A percentile compares a stretch with the other conserved stretches of the same genome.
Evolutionary conservation across 2,888 invertebrate species (phyloP).

Genomic region (Drosophila merina): DNA sequence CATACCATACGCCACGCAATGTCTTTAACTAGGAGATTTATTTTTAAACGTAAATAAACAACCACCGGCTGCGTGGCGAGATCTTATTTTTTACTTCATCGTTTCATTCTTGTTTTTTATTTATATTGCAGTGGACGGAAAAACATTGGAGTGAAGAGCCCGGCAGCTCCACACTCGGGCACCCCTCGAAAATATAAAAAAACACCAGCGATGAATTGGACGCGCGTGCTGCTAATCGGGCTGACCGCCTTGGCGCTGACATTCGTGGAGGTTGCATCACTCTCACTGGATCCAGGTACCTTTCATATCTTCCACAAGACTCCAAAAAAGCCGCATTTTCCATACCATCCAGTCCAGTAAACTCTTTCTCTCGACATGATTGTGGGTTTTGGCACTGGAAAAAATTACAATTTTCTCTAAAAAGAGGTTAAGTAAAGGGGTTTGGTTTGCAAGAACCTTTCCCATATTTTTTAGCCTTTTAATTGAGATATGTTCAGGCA

Average conservation of each 20-base stretch:
- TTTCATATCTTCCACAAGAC: conserved; percentile 13
- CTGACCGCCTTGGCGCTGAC: conserved; percentile 70
- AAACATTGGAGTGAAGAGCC: conserved; percentile 16
- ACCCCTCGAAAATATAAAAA: conserved; percentile 24
- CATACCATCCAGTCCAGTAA: background rate
- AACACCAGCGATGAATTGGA: conserved; percentile 77
- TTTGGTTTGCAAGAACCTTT: too few relatives aligned
- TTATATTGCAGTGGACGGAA: conserved; percentile 67
- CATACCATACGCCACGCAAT: conserved; percentile 35
- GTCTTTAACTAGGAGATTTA: conserved; percentile 63
- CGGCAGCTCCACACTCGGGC: conserved; percentile 28
- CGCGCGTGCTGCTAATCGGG: conserved; percentile 72
- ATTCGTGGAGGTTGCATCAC: conserved; percentile 79
- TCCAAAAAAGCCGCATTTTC: background rate
- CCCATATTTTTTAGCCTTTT: too few relatives aligned
- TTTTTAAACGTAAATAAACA: conserved; percentile 75
- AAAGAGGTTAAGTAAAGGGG: too few relatives aligned
- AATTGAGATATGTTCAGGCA: too few relatives aligned
- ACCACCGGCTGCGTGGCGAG: conserved; percentile 61
- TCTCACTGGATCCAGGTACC: conserved; percentile 84
- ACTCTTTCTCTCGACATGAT: conserved; percentile 7
- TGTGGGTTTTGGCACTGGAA: background rate
- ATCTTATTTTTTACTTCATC: conserved; percentile 31
- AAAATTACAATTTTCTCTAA: background rate
- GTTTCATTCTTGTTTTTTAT: conserved; percentile 45